A percentile compares a stretch with the other conserved stretches of the same genome.
These are phyloP conservation scores for Halcyon malimbica DNA, from an alignment of 2,113 vertebrate species.

Conservation along the genomic window DNA sequence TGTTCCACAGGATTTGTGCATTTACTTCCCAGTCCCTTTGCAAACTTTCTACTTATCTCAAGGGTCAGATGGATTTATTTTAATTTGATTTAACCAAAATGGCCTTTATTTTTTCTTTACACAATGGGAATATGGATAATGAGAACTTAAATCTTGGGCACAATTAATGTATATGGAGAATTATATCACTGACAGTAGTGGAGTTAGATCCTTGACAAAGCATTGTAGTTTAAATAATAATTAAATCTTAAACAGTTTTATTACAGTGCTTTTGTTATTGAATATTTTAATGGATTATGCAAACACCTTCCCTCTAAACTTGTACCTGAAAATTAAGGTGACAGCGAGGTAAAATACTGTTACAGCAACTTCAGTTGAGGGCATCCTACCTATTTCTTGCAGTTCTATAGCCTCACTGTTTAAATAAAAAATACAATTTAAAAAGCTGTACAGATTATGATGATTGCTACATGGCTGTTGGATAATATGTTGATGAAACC, in stretches of 20 bases:
- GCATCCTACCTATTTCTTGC: background rate
- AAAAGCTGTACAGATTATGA: background rate
- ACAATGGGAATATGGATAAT: background rate
- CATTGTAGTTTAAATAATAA: slow-evolving; percentile 6
- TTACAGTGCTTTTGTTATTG: background rate
- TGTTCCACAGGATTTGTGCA: background rate
- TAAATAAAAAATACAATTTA: background rate
- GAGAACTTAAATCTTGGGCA: background rate
- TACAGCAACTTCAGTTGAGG: background rate
- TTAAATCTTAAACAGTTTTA: background rate
- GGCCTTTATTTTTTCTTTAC: background rate
- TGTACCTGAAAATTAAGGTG: background rate
- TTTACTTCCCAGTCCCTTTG: background rate
- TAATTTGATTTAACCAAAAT: background rate
- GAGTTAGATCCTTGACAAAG: background rate
- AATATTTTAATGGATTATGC: background rate
- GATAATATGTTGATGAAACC: background rate
- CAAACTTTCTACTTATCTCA: background rate
- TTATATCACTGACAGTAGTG: background rate
- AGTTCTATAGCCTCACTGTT: background rate
- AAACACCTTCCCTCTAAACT: background rate
- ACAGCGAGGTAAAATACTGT: background rate
- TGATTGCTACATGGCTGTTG: background rate
- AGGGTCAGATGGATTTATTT: background rate
- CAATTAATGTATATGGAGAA: background rate